Evolutionary conservation across 2,888 invertebrate genomes (phyloP), one percentile per base, ranked within the genome.

Genomic region (Protonemura montana): DNA sequence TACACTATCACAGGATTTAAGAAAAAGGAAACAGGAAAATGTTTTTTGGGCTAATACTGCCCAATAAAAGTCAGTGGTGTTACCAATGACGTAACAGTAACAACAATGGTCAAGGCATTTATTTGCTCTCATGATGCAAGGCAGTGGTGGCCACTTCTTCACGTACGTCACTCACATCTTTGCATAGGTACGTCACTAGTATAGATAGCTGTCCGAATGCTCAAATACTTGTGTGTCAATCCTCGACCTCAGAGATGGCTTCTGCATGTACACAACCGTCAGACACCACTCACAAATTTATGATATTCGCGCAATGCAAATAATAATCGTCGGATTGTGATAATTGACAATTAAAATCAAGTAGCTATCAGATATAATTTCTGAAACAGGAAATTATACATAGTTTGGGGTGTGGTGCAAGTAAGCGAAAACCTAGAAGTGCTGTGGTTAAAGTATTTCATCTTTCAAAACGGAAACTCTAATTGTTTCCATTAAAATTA

Each of bases 31-130:
- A 35, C 3, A 10, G 35, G 35, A 35, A 35, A 10, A 10, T 35
- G 35, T 35, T 3, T 3, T 10, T 35, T 10, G 59, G 2, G 59
- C 6, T 59, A 13, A 59, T 59, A 41, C 6, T 41, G 41, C 13
- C 13, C 59, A 59, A 59, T 59, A 59, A 59, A 59, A 59, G 13
- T 59, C 59, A 59, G 6, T 59, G 59, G 59, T 21, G 21, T 59
- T 21, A 59, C 59, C 59, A 59, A 59, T 59, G 59, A 59, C 59
- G 21, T 59, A 59, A 59, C 59, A 59, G 59, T 59, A 81, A 27
- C 81, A 86, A 86, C 87, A 86, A 86, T 85, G 86, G 86, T 87
- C 87, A 87, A 87, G 87, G 87, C 87, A 85, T 87, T 87, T 87
- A 87, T 87, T 87, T 85, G 87, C 85, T 87, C 86, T 86, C 86